phyloP scores from a whole-genome alignment of 2,113 vertebrate genomes.

The Pterocles burchelli region DNA sequence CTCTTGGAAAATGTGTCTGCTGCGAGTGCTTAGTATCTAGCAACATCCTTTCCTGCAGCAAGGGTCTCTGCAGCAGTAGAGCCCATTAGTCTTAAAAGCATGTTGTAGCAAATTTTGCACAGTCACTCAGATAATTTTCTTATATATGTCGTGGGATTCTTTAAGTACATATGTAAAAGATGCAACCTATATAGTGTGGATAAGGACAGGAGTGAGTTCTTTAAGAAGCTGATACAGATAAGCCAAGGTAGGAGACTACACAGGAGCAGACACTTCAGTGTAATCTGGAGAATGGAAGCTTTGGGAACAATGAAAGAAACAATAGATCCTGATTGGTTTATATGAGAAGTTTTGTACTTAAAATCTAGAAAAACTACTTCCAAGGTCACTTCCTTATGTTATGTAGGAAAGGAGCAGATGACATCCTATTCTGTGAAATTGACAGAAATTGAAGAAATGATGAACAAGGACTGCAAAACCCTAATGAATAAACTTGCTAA shows the following conservation, averaged over 20 bases:
- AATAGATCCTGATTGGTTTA: not conserved
- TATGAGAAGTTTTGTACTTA: not conserved
- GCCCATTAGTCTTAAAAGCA: not conserved
- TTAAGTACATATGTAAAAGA: not conserved
- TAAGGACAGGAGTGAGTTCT: not conserved
- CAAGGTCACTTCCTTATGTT: not conserved
- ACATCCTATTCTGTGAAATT: not conserved
- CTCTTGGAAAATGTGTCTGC: not conserved
- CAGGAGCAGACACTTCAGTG: not conserved
- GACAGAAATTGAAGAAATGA: constrained; percentile 11
- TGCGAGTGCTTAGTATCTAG: not conserved
- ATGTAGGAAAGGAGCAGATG: not conserved
- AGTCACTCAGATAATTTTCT: not conserved
- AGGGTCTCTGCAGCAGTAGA: not conserved
- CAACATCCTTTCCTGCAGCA: not conserved
- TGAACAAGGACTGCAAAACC: not conserved
- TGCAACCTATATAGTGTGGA: not conserved
- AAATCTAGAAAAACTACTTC: not conserved
- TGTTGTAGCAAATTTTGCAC: not conserved
- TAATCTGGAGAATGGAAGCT: not conserved
- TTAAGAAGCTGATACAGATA: not conserved
- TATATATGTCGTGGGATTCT: not conserved
- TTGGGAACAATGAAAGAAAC: not conserved
- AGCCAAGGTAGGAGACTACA: not conserved
- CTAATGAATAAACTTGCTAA: constrained; percentile 38